phyloP scores from a whole-genome alignment of 2,113 vertebrate genomes.

The Coryphaenoides rupestris region DNA sequence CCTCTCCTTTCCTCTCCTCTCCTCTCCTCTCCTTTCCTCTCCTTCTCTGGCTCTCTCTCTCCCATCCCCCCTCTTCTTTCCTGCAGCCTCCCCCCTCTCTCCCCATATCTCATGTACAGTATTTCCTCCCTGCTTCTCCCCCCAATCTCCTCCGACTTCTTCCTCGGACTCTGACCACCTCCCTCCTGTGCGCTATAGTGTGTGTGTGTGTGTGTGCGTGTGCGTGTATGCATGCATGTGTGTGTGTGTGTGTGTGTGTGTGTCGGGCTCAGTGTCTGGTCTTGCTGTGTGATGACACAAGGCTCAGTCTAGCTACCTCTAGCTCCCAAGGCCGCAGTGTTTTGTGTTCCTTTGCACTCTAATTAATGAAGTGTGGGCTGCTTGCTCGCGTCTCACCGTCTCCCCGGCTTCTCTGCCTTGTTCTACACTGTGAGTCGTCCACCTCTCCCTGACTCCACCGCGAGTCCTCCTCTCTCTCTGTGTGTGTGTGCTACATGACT shows the following conservation, averaged over 20 bases:
- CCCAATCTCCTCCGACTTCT: slow-evolving; percentile 20
- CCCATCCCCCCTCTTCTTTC: slow-evolving; percentile 10
- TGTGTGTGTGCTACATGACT: slow-evolving; percentile 4
- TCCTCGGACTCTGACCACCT: slow-evolving; percentile 18
- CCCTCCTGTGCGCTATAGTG: slow-evolving; percentile 13
- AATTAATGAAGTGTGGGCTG: slow-evolving; percentile 59
- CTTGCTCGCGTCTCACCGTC: too few relatives aligned
- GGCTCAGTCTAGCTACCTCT: slow-evolving; percentile 31
- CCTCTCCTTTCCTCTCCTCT: background rate
- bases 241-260: background rate
- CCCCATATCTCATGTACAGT: slow-evolving; percentile 8
- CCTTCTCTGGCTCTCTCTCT: slow-evolving; percentile 18
- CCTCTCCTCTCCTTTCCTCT: background rate
- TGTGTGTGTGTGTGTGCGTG: background rate
- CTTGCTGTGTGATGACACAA: slow-evolving; percentile 33
- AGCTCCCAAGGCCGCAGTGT: slow-evolving; percentile 34
- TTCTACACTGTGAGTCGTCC: background rate
- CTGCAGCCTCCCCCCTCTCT: slow-evolving; percentile 19
- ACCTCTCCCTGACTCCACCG: slow-evolving; percentile 5
- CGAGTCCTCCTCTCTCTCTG: background rate
- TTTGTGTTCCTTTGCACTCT: slow-evolving; percentile 33
- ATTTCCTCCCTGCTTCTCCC: slow-evolving; percentile 2
- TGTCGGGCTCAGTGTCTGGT: slow-evolving; percentile 7
- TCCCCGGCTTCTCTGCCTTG: slow-evolving; percentile 17
- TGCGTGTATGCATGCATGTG: background rate